Evolutionary conservation across 2,888 invertebrate species (phyloP), one percentile per base, ranked within the genome.

Genomic region (Thereva nobilitata): DNA sequence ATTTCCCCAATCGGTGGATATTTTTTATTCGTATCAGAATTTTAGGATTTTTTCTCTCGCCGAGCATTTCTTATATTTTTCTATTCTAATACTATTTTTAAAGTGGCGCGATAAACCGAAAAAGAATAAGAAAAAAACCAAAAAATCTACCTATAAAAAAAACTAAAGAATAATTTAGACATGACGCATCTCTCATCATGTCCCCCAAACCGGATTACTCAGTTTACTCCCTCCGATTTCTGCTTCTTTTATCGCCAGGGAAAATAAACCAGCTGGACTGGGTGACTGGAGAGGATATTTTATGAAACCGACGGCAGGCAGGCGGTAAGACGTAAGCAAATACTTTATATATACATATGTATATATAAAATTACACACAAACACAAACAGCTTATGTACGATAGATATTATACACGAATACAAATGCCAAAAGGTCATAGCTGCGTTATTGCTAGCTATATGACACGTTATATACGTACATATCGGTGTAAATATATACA

Each of bases 201-300:
- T 57, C 57, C 57, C 45, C 57, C 49, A 49, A 57, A 57, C 57
- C 57, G 57, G 57, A 57, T 57, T 57, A 57, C 57, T 57, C 45
- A 37, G 57, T 44, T 57, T 45, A 45, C 57, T 57, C 57, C 57
- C 57, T 35, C 45, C 57, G 57, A 57, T 45, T 57, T 23, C 57
- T 44, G 45, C 57, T 38, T 57, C 37, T 57, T 44, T 57, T 44
- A 12, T 12, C 57, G 35, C 57, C 37, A 57, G 57, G 57, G 44
- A 57, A 57, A 57, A 57, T 45, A 42, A 57, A 57, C 57, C 44
- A 57, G 44, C 57, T 57, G 57, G 57, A 57, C 57, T 57, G 57
- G 57, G 57, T 57, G 57, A 57, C 57, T 57, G 40, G 40, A 57
- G 44, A 23, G 23, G 23, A 23, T 23, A 44, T 57, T 57, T 57